These are phyloP conservation scores for Lepus timidus DNA, from an alignment of 2,113 vertebrate genomes.

Conservation along the genomic window DNA sequence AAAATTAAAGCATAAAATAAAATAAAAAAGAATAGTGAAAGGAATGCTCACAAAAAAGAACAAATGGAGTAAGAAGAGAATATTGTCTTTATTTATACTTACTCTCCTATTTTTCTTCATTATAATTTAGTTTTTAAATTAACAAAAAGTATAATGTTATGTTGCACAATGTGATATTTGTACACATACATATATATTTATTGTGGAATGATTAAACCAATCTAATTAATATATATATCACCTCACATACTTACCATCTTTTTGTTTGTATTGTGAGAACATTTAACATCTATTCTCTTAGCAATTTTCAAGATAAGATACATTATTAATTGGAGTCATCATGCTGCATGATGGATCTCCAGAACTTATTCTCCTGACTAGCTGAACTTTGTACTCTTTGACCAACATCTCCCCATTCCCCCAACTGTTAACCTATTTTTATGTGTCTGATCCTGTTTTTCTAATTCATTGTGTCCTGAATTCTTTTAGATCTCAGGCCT, in stretches of 20 bases:
- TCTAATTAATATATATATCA: background rate
- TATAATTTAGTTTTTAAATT: background rate
- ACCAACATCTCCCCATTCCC: background rate
- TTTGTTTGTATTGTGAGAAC: background rate
- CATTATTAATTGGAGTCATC: background rate
- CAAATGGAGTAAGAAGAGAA: background rate
- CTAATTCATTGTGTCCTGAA: background rate
- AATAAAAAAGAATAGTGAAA: background rate
- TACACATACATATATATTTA: background rate
- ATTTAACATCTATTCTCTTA: background rate
- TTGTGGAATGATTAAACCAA: background rate
- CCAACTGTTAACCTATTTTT: background rate
- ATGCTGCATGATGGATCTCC: background rate
- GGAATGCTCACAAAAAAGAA: background rate
- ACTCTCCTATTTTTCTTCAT: background rate
- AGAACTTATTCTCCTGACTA: background rate
- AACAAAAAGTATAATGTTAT: background rate
- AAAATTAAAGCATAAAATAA: background rate
- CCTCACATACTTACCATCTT: background rate
- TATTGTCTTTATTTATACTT: background rate
- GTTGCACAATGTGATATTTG: background rate
- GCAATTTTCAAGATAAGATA: background rate
- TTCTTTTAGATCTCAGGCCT: conserved; percentile 36
- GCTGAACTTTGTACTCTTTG: background rate
- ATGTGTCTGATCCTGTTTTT: conserved; percentile 17